Conservation (phyloP, 2,113 vertebrate genomes). For the Procavia capensis region DNA sequence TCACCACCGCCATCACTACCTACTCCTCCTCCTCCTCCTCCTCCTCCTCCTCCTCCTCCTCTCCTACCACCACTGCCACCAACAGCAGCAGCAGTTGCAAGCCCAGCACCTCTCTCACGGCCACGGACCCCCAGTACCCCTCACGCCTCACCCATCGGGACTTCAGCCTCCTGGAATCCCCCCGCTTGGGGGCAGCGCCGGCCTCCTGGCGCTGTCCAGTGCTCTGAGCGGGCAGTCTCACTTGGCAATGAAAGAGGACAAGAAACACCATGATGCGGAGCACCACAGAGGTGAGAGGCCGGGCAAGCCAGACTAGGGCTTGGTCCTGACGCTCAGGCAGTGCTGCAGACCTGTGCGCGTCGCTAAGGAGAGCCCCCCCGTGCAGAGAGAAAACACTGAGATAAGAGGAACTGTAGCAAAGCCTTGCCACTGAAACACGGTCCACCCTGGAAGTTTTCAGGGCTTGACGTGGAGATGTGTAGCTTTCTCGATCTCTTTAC, state of each 20-base stretch:
- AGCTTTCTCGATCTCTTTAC: slow-evolving; percentile 81
- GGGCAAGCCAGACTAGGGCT: slow-evolving; percentile 90
- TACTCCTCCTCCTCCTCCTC: rapidly evolving
- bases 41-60: too few species aligned
- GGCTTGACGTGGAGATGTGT: slow-evolving; percentile 82
- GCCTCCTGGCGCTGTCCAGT: slow-evolving; percentile 96
- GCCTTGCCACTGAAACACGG: slow-evolving; percentile 81
- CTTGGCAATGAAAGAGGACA: slow-evolving; percentile 96
- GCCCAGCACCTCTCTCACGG: slow-evolving; percentile 95
- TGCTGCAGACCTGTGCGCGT: slow-evolving; percentile 82
- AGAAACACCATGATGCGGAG: slow-evolving; percentile 95
- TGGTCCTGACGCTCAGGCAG: slow-evolving; percentile 75
- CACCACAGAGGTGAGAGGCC: slow-evolving; percentile 97
- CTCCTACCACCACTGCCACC: slow-evolving; percentile 29
- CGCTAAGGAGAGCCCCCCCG: slow-evolving; percentile 84
- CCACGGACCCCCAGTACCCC: slow-evolving; percentile 95
- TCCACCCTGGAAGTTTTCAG: slow-evolving; percentile 82
- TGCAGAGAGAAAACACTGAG: slow-evolving; percentile 81
- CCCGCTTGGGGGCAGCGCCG: slow-evolving; percentile 94
- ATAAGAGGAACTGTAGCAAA: slow-evolving; percentile 82
- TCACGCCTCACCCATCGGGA: slow-evolving; percentile 96
- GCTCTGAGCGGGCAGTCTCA: slow-evolving; percentile 95
- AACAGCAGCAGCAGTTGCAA: slow-evolving; percentile 92
- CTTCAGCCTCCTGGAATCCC: slow-evolving; percentile 94
- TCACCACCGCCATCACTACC: slow-evolving; percentile 54